Evolutionary conservation across 2,113 vertebrate species (phyloP).

Genomic region (Dasyurus viverrinus): DNA sequence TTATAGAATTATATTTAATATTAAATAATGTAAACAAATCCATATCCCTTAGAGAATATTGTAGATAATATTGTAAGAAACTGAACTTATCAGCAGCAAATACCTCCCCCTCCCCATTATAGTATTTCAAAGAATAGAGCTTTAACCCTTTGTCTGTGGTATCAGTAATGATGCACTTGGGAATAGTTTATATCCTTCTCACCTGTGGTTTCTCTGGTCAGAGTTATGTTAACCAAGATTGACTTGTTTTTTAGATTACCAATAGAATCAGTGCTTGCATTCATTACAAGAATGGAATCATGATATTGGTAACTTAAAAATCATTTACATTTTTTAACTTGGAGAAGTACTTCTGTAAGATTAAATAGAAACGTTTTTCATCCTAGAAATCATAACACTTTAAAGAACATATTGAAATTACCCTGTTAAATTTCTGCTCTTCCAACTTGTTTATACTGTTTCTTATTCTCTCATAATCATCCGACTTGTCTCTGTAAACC

Average conservation of each 20-base stretch:
- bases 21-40: conserved; percentile 27
- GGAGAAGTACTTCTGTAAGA: neutral
- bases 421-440: neutral
- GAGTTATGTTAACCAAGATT: neutral
- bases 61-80: conserved; percentile 1
- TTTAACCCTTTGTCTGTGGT: conserved; percentile 10
- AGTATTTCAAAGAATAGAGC: neutral
- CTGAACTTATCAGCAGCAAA: neutral
- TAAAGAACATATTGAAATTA: neutral
- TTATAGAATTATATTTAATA: neutral
- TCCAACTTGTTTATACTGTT: neutral
- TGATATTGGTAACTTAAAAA: neutral
- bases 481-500: neutral
- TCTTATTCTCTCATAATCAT: neutral
- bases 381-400: neutral
- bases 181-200: neutral
- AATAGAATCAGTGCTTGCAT: neutral
- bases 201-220: neutral
- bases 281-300: neutral
- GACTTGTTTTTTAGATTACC: neutral
- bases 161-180: conserved; percentile 2
- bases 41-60: neutral
- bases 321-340: neutral
- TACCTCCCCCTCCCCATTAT: neutral
- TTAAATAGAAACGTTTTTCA: neutral